phyloP scores from a whole-genome alignment of 2,113 vertebrate genomes.

The Callospermophilus lateralis region DNA sequence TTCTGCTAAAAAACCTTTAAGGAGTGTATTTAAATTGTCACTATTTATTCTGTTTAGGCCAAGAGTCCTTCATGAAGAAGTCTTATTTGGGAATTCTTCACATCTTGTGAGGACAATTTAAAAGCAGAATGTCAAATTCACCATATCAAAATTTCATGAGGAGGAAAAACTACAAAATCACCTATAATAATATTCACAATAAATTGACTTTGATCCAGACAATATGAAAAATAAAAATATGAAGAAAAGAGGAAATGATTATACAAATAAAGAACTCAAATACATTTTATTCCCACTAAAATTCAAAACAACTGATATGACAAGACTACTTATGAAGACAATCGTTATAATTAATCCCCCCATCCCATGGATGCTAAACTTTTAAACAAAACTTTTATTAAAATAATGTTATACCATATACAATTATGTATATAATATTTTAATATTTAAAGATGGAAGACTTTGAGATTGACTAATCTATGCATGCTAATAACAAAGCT shows the following conservation, averaged over 20 bases:
- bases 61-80: slow-evolving; percentile 61
- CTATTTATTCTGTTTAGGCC: slow-evolving; percentile 65
- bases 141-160: slow-evolving; percentile 59
- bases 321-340: slow-evolving; percentile 1
- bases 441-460: slow-evolving; percentile 34
- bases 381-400: slow-evolving; percentile 39
- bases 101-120: slow-evolving; percentile 59
- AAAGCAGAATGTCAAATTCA: slow-evolving; percentile 63
- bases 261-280: slow-evolving; percentile 15
- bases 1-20: slow-evolving; percentile 61
- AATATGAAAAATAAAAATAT: slow-evolving; percentile 59
- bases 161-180: slow-evolving; percentile 45
- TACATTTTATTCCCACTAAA: slow-evolving; percentile 38
- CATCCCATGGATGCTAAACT: neutral
- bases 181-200: slow-evolving; percentile 26
- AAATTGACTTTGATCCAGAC: slow-evolving; percentile 48
- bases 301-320: slow-evolving; percentile 1
- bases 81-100: slow-evolving; percentile 65
- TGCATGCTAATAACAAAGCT: neutral
- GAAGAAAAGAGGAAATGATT: slow-evolving; percentile 18
- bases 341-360: neutral
- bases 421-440: neutral
- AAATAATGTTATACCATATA: neutral
- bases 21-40: slow-evolving; percentile 50
- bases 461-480: neutral